phyloP scores from a whole-genome alignment of 2,888 invertebrate genomes.

The Furcula furcula region DNA sequence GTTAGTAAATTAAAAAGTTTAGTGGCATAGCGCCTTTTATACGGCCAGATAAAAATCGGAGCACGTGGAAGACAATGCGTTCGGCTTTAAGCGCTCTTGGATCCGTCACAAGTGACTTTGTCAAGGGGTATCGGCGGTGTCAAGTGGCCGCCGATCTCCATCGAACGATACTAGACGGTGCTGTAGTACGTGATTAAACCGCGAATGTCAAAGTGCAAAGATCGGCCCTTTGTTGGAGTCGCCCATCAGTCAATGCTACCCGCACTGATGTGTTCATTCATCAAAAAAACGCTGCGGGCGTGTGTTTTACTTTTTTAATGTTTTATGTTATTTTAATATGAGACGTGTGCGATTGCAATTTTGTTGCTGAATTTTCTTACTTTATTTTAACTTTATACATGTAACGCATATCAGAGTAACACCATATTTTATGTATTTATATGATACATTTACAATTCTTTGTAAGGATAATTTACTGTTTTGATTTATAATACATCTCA shows the following conservation, averaged over 20 bases:
- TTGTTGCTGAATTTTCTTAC: neutral
- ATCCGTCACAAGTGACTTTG: slow-evolving; percentile 57
- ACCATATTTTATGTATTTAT: no score
- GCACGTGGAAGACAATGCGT: slow-evolving; percentile 43
- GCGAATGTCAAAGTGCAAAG: slow-evolving; percentile 81
- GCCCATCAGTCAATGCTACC: slow-evolving; percentile 60
- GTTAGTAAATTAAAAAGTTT: slow-evolving; percentile 31
- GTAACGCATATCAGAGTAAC: no score
- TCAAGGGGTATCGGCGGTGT: slow-evolving; percentile 68
- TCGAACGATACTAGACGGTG: slow-evolving; percentile 46
- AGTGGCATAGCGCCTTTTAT: slow-evolving; percentile 19
- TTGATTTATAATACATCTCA: slow-evolving; percentile 6
- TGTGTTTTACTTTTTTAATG: slow-evolving; percentile 25
- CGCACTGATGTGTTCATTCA: slow-evolving; percentile 65
- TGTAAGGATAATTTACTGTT: no score
- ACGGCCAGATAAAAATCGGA: slow-evolving; percentile 40
- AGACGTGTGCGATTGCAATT: slow-evolving; percentile 3
- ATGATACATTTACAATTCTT: no score
- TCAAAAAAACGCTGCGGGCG: slow-evolving; percentile 62
- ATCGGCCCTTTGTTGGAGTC: slow-evolving; percentile 65
- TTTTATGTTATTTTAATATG: slow-evolving; percentile 26
- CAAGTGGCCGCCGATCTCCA: slow-evolving; percentile 63
- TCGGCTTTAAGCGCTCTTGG: slow-evolving; percentile 30
- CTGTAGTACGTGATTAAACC: slow-evolving; percentile 78
- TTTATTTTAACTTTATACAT: neutral